Conservation (phyloP, 1,140 invertebrate species). For the Lepidurus packardi region DNA sequence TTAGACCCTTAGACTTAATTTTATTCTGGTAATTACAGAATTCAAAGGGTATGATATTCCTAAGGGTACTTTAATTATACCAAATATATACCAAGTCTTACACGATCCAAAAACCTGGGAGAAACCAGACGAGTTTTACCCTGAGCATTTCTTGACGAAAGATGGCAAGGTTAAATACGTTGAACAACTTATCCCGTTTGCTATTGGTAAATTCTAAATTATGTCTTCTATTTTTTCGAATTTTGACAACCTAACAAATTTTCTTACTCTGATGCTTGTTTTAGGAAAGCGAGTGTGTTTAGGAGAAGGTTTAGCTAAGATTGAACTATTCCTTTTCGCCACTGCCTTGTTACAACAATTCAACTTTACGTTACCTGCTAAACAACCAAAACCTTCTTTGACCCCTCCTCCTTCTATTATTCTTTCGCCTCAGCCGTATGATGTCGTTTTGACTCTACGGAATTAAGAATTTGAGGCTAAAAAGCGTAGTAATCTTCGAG, state of each 20-base stretch:
- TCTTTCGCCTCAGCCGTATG: not conserved
- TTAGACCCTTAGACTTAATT: not conserved
- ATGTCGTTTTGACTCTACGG: not conserved
- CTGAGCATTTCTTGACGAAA: constrained; percentile 39
- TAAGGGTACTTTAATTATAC: too few relatives aligned
- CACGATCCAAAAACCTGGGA: too few relatives aligned
- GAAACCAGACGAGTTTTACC: too few relatives aligned
- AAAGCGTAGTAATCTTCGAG: too few relatives aligned
- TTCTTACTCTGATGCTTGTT: not conserved
- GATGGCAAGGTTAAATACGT: not conserved
- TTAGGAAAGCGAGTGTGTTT: constrained; percentile 40
- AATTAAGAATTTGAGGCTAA: too few relatives aligned
- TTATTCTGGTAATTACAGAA: constrained; percentile 28
- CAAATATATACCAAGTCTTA: too few relatives aligned
- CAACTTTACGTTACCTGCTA: constrained; percentile 1
- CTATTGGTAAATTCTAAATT: not conserved
- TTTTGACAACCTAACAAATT: not conserved
- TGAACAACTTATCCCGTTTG: not conserved
- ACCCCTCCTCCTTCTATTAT: not conserved
- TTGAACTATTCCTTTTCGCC: constrained; percentile 45
- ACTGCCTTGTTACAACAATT: constrained; percentile 31
- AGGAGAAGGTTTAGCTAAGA: constrained; percentile 44
- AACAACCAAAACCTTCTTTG: not conserved
- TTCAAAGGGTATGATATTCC: too few relatives aligned
- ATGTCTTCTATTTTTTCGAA: too few relatives aligned